phyloP scores from a whole-genome alignment of 2,888 invertebrate genomes.

The Metopia argyrocephala region DNA sequence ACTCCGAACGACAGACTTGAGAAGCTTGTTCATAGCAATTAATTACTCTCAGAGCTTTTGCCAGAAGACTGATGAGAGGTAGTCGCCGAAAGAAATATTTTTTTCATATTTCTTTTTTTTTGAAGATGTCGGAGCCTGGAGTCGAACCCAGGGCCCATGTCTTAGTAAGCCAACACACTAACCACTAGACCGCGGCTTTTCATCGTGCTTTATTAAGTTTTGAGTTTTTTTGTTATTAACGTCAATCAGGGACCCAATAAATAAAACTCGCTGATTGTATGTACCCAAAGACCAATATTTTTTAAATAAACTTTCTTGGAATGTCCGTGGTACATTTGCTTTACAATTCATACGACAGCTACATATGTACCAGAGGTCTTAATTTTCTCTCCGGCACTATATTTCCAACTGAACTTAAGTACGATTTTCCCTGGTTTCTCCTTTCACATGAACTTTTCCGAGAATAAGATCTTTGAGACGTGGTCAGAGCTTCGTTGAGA shows the following conservation, averaged over 20 bases:
- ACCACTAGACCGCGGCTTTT: too few relatives aligned
- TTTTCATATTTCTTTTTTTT: too few relatives aligned
- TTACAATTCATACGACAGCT: conserved; percentile 54
- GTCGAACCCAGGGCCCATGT: too few relatives aligned
- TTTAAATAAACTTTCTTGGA: too few relatives aligned
- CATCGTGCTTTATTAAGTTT: conserved; percentile 23
- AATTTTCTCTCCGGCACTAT: conserved; percentile 36
- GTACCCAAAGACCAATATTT: too few relatives aligned
- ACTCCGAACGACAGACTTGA: too few relatives aligned
- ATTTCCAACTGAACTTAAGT: conserved; percentile 16
- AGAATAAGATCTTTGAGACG: conserved; percentile 10
- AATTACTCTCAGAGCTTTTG: too few relatives aligned
- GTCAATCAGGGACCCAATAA: conserved; percentile 49
- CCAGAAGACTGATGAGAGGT: too few relatives aligned
- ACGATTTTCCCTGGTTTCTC: conserved; percentile 15
- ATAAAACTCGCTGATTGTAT: conserved; percentile 52
- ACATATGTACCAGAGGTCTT: conserved; percentile 26
- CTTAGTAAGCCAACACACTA: too few relatives aligned
- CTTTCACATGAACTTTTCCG: background rate
- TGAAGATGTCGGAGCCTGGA: too few relatives aligned
- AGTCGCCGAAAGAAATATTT: too few relatives aligned
- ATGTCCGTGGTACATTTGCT: conserved; percentile 22
- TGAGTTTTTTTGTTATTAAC: conserved; percentile 45
- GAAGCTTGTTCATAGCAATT: too few relatives aligned
- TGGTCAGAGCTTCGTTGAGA: conserved; percentile 37